phyloP scores from a whole-genome alignment of 2,113 vertebrate genomes.

The Lamprotornis superbus region DNA sequence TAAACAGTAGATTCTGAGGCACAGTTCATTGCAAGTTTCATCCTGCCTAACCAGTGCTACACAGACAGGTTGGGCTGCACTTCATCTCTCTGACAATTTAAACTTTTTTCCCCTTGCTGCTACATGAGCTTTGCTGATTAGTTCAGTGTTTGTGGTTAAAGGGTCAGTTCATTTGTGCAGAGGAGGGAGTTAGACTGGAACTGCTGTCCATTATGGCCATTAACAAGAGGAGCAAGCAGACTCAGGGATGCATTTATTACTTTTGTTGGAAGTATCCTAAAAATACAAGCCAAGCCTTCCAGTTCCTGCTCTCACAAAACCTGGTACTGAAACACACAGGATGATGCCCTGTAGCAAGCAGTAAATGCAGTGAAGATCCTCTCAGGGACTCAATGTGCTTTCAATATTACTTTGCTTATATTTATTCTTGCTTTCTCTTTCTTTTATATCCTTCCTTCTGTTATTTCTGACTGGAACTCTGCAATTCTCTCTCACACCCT shows the following conservation, averaged over 20 bases:
- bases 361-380: neutral
- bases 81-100: neutral
- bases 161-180: neutral
- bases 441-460: neutral
- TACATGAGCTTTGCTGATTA: neutral
- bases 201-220: neutral
- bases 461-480: neutral
- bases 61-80: accelerated
- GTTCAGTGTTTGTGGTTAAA: neutral
- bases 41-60: neutral
- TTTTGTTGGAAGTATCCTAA: neutral
- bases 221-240: neutral
- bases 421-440: neutral
- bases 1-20: neutral
- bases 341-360: neutral
- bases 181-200: neutral
- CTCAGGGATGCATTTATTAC: neutral
- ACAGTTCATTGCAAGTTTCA: neutral
- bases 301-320: neutral
- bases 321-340: neutral
- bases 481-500: neutral
- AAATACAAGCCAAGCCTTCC: neutral
- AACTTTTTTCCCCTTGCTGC: neutral
- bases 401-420: neutral
- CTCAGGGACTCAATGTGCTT: neutral